These are phyloP conservation scores for Porites rus DNA, from an alignment of 92 coral and sea anemone species.

Conservation along the genomic window DNA sequence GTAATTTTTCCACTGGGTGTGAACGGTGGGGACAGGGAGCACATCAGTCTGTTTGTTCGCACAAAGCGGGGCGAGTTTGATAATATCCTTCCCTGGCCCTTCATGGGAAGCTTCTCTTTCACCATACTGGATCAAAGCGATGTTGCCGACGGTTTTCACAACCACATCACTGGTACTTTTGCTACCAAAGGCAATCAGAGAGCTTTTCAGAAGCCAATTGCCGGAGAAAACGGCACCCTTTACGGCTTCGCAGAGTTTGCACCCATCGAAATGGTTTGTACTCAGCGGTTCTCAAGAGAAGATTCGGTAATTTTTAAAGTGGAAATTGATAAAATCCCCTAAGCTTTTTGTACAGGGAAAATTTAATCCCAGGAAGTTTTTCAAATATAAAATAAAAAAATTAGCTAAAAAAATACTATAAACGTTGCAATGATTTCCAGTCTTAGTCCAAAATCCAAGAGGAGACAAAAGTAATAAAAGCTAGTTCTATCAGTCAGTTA, in stretches of 20 bases:
- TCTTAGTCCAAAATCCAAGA: too few species aligned
- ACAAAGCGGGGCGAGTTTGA: constrained; percentile 74
- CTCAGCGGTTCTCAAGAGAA: constrained; percentile 62
- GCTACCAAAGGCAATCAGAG: constrained; percentile 74
- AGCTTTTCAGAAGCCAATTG: constrained; percentile 76
- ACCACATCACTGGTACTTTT: constrained; percentile 82
- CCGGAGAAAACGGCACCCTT: constrained; percentile 69
- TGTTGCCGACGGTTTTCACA: constrained; percentile 51
- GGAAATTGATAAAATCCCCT: constrained; percentile 38
- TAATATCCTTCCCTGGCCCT: constrained; percentile 79
- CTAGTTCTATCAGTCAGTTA: too few species aligned
- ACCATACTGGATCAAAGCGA: constrained; percentile 81
- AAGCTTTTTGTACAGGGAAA: not conserved
- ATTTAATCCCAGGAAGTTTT: too few species aligned
- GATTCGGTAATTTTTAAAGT: constrained; percentile 68
- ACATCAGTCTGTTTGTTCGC: constrained; percentile 77
- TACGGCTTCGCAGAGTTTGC: constrained; percentile 86
- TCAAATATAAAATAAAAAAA: too few species aligned
- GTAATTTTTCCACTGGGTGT: constrained; percentile 75
- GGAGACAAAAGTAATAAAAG: too few species aligned
- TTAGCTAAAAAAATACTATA: too few species aligned
- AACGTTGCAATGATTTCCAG: too few species aligned
- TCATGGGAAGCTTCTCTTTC: constrained; percentile 79
- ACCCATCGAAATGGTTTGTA: constrained; percentile 69
- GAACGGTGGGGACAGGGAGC: constrained; percentile 60